phyloP scores from a whole-genome alignment of 1,140 invertebrate species.

The Penaeus chinensis region DNA sequence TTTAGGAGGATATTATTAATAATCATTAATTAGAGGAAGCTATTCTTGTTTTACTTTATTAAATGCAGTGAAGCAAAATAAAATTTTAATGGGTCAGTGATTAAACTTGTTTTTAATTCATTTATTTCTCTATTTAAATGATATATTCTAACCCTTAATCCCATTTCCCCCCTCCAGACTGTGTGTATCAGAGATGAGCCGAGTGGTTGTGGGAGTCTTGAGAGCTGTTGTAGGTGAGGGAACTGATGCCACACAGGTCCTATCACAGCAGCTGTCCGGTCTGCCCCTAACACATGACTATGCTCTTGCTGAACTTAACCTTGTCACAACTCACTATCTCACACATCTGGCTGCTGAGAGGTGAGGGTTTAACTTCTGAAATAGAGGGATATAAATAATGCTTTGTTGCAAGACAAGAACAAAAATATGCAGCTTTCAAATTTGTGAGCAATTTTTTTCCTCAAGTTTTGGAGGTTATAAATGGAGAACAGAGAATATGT shows the following conservation, averaged over 20 bases:
- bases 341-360: constrained; percentile 44
- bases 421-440: not conserved
- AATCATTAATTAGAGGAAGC: too few species aligned
- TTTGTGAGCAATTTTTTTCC: not conserved
- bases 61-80: too few species aligned
- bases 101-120: not conserved
- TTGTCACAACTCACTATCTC: constrained; percentile 58
- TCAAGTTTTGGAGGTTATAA: too few species aligned
- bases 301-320: constrained; percentile 73
- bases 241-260: constrained; percentile 67
- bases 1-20: too few species aligned
- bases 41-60: too few species aligned
- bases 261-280: constrained; percentile 72
- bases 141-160: constrained; percentile 64
- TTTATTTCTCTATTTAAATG: not conserved
- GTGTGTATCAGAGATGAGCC: constrained; percentile 77
- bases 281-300: constrained; percentile 78
- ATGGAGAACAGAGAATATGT: not conserved
- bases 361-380: not conserved
- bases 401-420: not conserved
- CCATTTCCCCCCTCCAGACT: constrained; percentile 65
- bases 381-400: not conserved
- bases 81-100: too few species aligned
- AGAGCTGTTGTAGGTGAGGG: constrained; percentile 65
- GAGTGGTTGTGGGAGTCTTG: constrained; percentile 72